Evolutionary conservation across 2,888 invertebrate genomes (phyloP).

Genomic region (Erebia palarica): DNA sequence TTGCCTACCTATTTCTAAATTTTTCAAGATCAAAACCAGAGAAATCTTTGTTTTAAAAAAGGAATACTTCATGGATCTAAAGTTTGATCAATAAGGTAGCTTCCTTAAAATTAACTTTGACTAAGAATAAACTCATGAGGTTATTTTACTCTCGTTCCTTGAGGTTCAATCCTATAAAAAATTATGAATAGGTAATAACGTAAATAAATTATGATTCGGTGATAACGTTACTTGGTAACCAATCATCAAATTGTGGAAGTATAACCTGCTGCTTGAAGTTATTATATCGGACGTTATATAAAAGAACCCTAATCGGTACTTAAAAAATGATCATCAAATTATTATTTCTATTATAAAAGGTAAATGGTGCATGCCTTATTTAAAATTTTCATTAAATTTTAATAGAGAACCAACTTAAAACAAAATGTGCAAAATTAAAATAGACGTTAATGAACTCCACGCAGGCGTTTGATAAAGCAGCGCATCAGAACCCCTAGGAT

Average conservation of each 20-base stretch:
- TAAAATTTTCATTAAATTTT: constrained; percentile 2
- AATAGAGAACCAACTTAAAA: neutral
- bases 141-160: neutral
- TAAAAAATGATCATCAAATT: too few relatives aligned
- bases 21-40: neutral
- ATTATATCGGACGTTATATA: too few relatives aligned
- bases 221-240: too few relatives aligned
- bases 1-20: constrained; percentile 8
- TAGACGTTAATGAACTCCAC: constrained; percentile 48
- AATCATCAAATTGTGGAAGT: too few relatives aligned
- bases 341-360: neutral
- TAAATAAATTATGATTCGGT: too few relatives aligned
- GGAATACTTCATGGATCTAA: neutral
- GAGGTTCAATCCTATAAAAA: too few relatives aligned
- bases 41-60: neutral
- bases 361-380: neutral
- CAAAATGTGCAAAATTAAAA: constrained; percentile 30
- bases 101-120: neutral
- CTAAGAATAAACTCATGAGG: neutral
- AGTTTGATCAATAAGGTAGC: neutral
- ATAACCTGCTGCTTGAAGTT: too few relatives aligned
- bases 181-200: too few relatives aligned
- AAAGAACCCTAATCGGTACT: too few relatives aligned
- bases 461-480: constrained; percentile 78
- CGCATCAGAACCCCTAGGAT: constrained; percentile 65